Conservation (phyloP, 53 echinoderm and acorn worm genomes). For the Paracentrotus lividus region DNA sequence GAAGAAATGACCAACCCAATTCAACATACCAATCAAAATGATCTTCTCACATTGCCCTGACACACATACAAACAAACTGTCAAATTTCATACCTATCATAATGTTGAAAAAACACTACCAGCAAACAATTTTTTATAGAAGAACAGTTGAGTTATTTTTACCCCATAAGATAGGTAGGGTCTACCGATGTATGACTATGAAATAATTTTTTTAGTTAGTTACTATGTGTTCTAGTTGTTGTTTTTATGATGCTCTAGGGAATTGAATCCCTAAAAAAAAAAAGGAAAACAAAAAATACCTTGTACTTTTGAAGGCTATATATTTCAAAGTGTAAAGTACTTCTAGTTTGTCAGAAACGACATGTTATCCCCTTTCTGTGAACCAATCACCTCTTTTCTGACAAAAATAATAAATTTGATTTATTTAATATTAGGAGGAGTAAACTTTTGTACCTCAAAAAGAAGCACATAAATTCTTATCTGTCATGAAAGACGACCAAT, state of each 20-base stretch:
- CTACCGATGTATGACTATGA: too few species aligned
- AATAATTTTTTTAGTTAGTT: too few species aligned
- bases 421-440: background rate
- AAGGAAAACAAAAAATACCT: too few species aligned
- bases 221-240: too few species aligned
- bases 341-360: background rate
- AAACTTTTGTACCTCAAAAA: background rate
- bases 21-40: background rate
- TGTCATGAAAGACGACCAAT: background rate
- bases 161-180: too few species aligned
- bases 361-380: background rate
- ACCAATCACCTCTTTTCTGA: background rate
- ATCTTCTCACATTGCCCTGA: background rate
- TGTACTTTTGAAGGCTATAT: background rate
- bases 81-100: background rate
- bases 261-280: too few species aligned
- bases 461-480: background rate
- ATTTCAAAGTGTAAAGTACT: slow-evolving; percentile 22
- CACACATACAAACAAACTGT: slow-evolving; percentile 9
- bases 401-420: background rate
- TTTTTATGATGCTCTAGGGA: too few species aligned
- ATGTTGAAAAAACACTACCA: background rate
- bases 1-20: background rate
- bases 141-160: background rate
- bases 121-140: background rate